A percentile compares a stretch with the other conserved stretches of the same genome.
phyloP scores from a whole-genome alignment of 2,888 invertebrate species.

The Amaurobius ferox region DNA sequence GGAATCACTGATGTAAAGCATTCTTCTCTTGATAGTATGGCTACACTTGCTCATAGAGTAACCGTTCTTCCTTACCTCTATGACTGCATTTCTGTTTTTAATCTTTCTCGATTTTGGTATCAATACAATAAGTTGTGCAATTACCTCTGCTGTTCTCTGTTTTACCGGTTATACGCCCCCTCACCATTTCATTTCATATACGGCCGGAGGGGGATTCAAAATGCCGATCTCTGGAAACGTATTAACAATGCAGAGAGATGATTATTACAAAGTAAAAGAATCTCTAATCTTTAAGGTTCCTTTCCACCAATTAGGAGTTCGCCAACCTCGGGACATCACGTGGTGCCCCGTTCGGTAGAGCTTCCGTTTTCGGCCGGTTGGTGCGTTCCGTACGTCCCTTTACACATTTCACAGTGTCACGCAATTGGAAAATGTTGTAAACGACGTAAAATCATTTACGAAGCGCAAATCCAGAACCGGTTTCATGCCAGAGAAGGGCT shows the following conservation, averaged over 20 bases:
- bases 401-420: neutral
- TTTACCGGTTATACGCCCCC: neutral
- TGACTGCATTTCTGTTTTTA: too few species aligned
- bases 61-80: too few species aligned
- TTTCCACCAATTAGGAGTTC: constrained; percentile 3
- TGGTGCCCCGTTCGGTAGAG: neutral
- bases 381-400: neutral
- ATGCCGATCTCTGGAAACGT: neutral
- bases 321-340: neutral
- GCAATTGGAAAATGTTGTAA: too few species aligned
- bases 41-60: too few species aligned
- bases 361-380: constrained; percentile 1
- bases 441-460: too few species aligned
- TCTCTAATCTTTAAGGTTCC: neutral
- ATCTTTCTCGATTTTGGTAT: too few species aligned
- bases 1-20: too few species aligned
- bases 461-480: too few species aligned
- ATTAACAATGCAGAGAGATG: neutral
- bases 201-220: neutral
- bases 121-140: too few species aligned
- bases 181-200: neutral
- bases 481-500: too few species aligned
- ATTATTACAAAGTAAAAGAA: constrained; percentile 9
- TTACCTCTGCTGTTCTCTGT: too few species aligned
- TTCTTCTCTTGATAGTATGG: too few species aligned